Percentiles rank a stretch among this genome's conserved stretches.
These are phyloP conservation scores for Calidris pugnax DNA, from an alignment of 2,113 vertebrate genomes.

Conservation along the genomic window DNA sequence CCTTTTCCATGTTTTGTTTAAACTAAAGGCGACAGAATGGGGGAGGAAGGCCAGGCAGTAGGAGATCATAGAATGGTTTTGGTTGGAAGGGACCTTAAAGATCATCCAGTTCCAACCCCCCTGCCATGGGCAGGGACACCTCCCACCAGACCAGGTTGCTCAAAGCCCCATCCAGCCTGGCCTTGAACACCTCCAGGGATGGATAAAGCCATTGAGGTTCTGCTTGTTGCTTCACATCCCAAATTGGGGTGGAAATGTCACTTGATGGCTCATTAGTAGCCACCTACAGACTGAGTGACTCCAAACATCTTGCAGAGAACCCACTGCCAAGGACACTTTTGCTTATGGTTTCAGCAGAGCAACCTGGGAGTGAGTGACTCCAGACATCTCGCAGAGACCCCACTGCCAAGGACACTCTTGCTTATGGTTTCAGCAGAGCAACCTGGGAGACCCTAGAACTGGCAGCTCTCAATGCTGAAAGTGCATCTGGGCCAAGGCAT, in stretches of 20 bases:
- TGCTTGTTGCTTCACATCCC: neutral
- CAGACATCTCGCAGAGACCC: neutral
- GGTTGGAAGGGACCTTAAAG: neutral
- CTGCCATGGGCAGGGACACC: neutral
- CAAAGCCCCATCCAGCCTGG: neutral
- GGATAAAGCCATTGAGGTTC: neutral
- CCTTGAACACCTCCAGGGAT: neutral
- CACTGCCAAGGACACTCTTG: neutral
- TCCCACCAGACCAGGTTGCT: neutral
- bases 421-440: neutral
- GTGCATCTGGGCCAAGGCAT: neutral
- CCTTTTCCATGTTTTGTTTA: neutral
- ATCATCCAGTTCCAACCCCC: neutral
- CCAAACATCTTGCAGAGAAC: neutral
- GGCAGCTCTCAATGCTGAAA: neutral
- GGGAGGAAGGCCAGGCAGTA: too few species aligned
- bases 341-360: neutral
- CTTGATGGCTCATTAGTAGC: neutral
- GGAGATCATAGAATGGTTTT: neutral
- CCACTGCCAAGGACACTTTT: neutral
- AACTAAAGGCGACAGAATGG: neutral
- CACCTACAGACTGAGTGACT: neutral
- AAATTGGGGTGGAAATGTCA: neutral
- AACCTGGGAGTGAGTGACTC: neutral
- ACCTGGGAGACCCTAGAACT: neutral